phyloP scores from a whole-genome alignment of 2,797 vertebrate species.

The Lemur catta region DNA sequence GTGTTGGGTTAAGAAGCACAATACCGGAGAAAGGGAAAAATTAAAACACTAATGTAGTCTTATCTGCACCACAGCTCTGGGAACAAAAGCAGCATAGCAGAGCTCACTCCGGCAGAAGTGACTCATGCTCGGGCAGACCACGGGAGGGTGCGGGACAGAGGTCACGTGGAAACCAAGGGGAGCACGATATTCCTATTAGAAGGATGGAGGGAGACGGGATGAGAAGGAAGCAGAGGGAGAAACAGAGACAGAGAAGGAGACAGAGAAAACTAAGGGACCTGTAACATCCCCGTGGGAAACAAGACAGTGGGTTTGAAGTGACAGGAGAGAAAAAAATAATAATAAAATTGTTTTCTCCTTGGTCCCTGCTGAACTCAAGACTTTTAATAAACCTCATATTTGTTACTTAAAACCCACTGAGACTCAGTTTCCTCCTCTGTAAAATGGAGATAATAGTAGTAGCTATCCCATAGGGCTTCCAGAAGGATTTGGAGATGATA shows the following conservation, averaged over 20 bases:
- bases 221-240: background rate
- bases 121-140: accelerated
- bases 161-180: background rate
- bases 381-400: background rate
- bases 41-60: background rate
- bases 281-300: background rate
- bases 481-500: background rate
- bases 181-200: background rate
- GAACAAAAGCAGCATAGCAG: background rate
- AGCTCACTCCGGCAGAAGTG: background rate
- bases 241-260: background rate
- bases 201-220: background rate
- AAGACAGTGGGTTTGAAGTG: background rate
- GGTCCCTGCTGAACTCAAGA: background rate
- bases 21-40: conserved; percentile 16
- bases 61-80: background rate
- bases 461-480: background rate
- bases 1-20: background rate
- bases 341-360: background rate
- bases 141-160: no score
- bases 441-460: background rate
- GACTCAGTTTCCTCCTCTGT: background rate
- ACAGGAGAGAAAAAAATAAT: background rate
- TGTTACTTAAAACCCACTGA: background rate
- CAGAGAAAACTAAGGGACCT: background rate